A percentile compares a stretch with the other conserved stretches of the same genome.
These are phyloP conservation scores for Perizoma flavofasciatum DNA, from an alignment of 2,888 invertebrate genomes.

Conservation along the genomic window DNA sequence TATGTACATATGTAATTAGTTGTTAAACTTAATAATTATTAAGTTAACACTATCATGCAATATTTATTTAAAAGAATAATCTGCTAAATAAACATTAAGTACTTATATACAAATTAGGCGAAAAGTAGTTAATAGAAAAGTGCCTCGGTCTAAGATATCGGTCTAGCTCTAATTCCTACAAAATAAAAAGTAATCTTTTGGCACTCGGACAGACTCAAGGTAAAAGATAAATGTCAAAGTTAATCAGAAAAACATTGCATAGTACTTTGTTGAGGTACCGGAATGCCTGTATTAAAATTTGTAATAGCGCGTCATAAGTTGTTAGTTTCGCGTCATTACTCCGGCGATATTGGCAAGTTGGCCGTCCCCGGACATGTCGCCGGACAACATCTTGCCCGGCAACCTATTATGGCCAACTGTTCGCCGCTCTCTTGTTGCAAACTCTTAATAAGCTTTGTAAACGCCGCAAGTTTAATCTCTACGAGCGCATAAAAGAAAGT, in stretches of 20 bases:
- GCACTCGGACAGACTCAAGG: no score
- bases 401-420: conserved; percentile 78
- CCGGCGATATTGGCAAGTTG: conserved; percentile 77
- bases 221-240: no score
- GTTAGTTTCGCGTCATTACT: conserved; percentile 71
- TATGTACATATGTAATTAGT: no score
- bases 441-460: conserved; percentile 58
- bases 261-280: conserved; percentile 24
- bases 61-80: no score
- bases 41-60: no score
- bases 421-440: conserved; percentile 58
- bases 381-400: conserved; percentile 77
- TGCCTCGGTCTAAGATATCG: no score
- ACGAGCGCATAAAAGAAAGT: conserved; percentile 35
- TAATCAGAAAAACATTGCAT: background rate
- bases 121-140: no score
- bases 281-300: conserved; percentile 51
- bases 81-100: no score
- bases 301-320: conserved; percentile 57
- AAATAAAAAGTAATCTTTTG: no score
- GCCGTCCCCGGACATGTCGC: conserved; percentile 62
- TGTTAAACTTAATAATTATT: no score
- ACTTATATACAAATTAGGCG: no score
- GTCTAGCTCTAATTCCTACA: no score
- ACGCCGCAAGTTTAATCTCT: conserved; percentile 41